Percentiles rank a stretch among this genome's conserved stretches.
Evolutionary conservation across 2,797 vertebrate genomes (phyloP).

Genomic region (Sarcophilus harrisii): DNA sequence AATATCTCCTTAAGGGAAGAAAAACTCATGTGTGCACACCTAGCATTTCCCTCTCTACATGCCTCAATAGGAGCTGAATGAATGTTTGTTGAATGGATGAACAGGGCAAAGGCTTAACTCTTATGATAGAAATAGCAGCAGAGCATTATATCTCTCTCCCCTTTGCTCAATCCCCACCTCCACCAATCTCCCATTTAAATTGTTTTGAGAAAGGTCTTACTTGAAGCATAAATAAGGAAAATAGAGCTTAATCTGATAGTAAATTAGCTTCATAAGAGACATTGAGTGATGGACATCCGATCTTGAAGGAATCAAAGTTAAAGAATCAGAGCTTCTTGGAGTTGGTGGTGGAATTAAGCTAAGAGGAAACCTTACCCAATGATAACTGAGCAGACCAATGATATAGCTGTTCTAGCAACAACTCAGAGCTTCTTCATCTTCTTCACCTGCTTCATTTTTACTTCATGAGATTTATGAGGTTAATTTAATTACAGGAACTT

Average conservation of each 20-base stretch:
- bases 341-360: background rate
- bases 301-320: background rate
- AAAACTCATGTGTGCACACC: background rate
- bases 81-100: background rate
- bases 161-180: background rate
- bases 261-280: background rate
- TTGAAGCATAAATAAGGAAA: background rate
- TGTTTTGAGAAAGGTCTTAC: background rate
- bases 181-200: background rate
- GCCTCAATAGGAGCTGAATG: background rate
- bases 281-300: background rate
- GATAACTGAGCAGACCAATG: background rate
- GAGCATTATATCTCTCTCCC: background rate
- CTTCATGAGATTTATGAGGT: background rate
- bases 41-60: background rate
- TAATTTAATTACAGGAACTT: background rate
- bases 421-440: background rate
- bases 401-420: background rate
- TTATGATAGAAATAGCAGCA: background rate
- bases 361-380: background rate
- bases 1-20: background rate
- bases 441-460: background rate
- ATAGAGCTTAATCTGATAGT: background rate
- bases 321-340: background rate
- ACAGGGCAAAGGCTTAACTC: background rate